Conservation (phyloP, 2,113 vertebrate species). For the Corvus hawaiiensis region DNA sequence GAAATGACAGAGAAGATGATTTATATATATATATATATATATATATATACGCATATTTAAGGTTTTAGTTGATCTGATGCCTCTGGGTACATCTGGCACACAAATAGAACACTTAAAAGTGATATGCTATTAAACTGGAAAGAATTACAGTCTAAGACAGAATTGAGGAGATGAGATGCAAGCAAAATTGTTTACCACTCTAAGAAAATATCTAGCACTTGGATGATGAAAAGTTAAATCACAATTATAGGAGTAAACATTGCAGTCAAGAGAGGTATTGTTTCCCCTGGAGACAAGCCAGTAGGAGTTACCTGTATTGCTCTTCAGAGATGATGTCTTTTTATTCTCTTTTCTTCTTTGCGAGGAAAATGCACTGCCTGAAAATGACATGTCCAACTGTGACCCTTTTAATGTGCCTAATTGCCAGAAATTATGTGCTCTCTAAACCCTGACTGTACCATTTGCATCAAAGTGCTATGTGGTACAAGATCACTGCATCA, state of each 20-base stretch:
- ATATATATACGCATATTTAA: not conserved
- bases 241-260: not conserved
- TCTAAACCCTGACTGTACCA: not conserved
- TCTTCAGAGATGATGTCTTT: not conserved
- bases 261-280: not conserved
- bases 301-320: not conserved
- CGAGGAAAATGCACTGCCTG: not conserved
- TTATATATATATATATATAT: not conserved
- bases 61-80: not conserved
- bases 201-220: not conserved
- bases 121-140: not conserved
- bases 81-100: not conserved
- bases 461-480: not conserved
- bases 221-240: not conserved
- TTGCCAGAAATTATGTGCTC: not conserved
- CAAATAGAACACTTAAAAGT: not conserved
- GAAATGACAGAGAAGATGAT: not conserved
- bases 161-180: not conserved
- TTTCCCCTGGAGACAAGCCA: conserved; percentile 4
- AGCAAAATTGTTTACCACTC: not conserved
- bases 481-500: accelerated
- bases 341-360: not conserved
- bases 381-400: not conserved
- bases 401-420: not conserved
- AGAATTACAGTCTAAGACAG: not conserved